Percentiles rank a stretch among this genome's conserved stretches.
These are phyloP conservation scores for Mola mola DNA, from an alignment of 2,113 vertebrate genomes.

Conservation along the genomic window DNA sequence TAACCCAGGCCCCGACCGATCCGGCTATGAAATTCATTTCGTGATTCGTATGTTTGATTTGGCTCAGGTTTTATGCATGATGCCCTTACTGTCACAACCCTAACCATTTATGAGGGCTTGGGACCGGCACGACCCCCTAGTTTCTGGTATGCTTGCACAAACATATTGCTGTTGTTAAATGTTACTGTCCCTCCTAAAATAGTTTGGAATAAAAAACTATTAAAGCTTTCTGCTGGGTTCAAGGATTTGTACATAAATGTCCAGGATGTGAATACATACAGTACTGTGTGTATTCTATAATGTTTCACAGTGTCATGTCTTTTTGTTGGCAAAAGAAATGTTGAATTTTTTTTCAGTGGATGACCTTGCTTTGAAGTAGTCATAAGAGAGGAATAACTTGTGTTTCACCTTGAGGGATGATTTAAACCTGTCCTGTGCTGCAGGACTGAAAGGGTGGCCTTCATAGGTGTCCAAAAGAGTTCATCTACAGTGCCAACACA, in stretches of 20 bases:
- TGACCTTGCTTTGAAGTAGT: too few species aligned
- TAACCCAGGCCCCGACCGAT: too few species aligned
- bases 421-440: too few species aligned
- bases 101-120: not conserved
- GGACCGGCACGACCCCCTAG: not conserved
- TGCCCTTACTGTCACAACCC: constrained; percentile 6
- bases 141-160: not conserved
- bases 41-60: too few species aligned
- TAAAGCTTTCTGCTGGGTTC: not conserved
- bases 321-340: too few species aligned
- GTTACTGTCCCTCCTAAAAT: constrained; percentile 25
- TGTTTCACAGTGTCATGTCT: not conserved
- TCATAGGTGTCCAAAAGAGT: too few species aligned
- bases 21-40: too few species aligned
- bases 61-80: not conserved
- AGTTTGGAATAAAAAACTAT: constrained; percentile 6
- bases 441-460: too few species aligned
- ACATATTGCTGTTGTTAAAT: constrained; percentile 38
- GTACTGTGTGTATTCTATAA: not conserved
- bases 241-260: constrained; percentile 7
- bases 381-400: too few species aligned
- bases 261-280: not conserved
- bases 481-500: too few species aligned
- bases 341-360: too few species aligned
- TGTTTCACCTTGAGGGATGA: too few species aligned